Evolutionary conservation across 1,140 invertebrate species (phyloP).

Genomic region (Lepidostoma basale): DNA sequence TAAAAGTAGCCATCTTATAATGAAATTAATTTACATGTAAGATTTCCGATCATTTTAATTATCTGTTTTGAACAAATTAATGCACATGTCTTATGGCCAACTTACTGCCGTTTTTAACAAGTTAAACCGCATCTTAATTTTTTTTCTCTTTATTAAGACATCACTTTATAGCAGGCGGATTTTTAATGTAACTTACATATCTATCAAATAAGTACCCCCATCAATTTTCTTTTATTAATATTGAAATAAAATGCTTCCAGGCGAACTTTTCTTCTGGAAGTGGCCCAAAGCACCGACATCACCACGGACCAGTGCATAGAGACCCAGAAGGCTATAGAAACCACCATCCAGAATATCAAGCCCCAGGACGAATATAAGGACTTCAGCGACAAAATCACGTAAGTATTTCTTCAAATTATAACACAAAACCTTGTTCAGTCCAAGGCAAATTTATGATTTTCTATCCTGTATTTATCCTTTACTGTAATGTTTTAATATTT

Average conservation of each 20-base stretch:
- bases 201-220: too few relatives aligned
- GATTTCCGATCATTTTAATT: too few relatives aligned
- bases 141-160: too few relatives aligned
- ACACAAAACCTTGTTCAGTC: background rate
- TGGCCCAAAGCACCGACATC: conserved; percentile 74
- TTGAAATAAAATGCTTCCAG: conserved; percentile 61
- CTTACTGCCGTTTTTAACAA: too few relatives aligned
- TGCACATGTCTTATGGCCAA: too few relatives aligned
- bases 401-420: background rate
- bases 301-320: conserved; percentile 78
- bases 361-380: conserved; percentile 82
- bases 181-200: too few relatives aligned
- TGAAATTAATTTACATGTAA: too few relatives aligned
- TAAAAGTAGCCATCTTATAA: too few relatives aligned
- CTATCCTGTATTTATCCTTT: background rate
- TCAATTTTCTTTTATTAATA: background rate
- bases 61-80: too few relatives aligned
- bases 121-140: too few relatives aligned
- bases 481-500: background rate
- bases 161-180: too few relatives aligned
- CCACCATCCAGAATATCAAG: conserved; percentile 73
- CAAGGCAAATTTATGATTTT: background rate
- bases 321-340: conserved; percentile 73
- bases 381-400: conserved; percentile 74
- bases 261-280: conserved; percentile 76